Conservation (phyloP, 2,797 vertebrate genomes). For the Leontocebus nigricollis region DNA sequence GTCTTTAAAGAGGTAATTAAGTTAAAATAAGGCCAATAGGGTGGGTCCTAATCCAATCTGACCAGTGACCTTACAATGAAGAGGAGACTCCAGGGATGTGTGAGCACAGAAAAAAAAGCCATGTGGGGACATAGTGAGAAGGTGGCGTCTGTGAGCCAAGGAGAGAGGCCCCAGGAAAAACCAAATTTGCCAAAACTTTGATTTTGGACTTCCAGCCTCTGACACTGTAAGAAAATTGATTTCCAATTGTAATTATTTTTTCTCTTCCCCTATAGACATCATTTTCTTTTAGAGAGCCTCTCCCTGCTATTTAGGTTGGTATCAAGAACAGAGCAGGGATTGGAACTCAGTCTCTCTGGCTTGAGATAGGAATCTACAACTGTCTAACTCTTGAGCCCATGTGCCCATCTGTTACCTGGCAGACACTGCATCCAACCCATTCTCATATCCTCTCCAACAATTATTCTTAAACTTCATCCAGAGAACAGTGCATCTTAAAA, state of each 20-base stretch:
- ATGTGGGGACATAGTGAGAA: neutral
- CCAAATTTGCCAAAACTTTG: neutral
- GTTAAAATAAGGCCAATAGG: neutral
- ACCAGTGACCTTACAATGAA: neutral
- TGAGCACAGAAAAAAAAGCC: neutral
- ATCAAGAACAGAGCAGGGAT: neutral
- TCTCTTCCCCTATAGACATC: neutral
- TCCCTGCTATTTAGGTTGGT: neutral
- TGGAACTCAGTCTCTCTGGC: neutral
- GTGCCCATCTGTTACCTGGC: neutral
- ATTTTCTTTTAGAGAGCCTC: neutral
- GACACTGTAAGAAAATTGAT: neutral
- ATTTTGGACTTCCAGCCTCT: neutral
- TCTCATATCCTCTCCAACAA: neutral
- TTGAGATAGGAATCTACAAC: neutral
- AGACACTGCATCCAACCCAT: neutral
- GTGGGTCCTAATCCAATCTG: neutral
- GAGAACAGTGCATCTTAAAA: neutral
- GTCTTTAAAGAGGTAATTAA: neutral
- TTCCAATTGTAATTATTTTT: neutral
- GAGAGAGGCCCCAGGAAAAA: neutral
- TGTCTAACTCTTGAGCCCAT: neutral
- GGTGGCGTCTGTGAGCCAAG: neutral
- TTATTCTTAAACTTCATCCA: neutral
- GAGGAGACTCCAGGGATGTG: neutral